Evolutionary conservation across 2,113 vertebrate species (phyloP), one percentile per base, ranked within the genome.

Genomic region (Nibea coibor): DNA sequence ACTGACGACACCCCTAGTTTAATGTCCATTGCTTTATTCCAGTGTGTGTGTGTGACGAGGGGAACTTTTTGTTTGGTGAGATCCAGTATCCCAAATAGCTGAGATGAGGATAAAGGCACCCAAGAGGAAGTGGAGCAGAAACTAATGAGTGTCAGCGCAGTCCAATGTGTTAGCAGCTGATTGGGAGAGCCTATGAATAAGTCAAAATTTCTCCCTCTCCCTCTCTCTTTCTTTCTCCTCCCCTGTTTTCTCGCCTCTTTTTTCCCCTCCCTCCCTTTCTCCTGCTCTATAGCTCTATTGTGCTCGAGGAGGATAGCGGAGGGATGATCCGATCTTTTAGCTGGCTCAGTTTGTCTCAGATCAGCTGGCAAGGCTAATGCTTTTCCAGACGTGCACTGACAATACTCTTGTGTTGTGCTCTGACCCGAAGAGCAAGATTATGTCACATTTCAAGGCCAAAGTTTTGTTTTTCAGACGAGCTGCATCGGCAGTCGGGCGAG

Each of bases 81-180:
- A 82, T 43, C 82, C 83, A 31, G 57, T 45, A 78, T 82, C 78
- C 82, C 80, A 86, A 90, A 89, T 80, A 79, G 88, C 93, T 71
- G 74, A 67, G 80, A 85, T 35, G 81, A 84, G 66, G 84, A 92
- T 91, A 88, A 93, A 94, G 85, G 82, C 79, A 31, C 81, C 72
- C 64, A 10, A 53, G 80, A 87, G 92, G 90, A 95, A 95, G 83
- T 94, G 90, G 94, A 91, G 94, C 94, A 95, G 93, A 94, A 94
- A 90, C 81, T 89, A 92, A 88, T 89, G 83, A 87, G 87, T 83
- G 85, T 82, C 84, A 56, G 75, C 75, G 82, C 80, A 28, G 81
- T 63, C 79, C 80, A 80, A 64, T 89, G 87, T 90, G 89, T 85
- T 83, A 66, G 77, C 70, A 86, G 88, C 90, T 90, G 87, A 93